Conservation (phyloP, 2,113 vertebrate species). For the Fregata magnificens region DNA sequence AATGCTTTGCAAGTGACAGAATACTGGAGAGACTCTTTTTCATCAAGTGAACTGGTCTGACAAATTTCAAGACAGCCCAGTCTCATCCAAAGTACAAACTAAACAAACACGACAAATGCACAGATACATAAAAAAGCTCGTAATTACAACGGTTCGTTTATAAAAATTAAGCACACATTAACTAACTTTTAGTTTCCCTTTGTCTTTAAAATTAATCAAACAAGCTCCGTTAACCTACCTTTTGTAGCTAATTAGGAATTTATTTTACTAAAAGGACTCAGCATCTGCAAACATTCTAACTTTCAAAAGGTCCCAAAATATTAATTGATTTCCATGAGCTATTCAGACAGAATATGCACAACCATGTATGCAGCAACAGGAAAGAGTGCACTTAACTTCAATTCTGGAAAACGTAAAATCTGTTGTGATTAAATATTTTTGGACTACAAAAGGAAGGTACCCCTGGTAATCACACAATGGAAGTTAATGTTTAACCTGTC, state of each 20-base stretch:
- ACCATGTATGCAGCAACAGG: not conserved
- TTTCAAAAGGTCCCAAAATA: not conserved
- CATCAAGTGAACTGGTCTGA: not conserved
- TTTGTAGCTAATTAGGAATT: not conserved
- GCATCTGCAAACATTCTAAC: not conserved
- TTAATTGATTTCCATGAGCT: not conserved
- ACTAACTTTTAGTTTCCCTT: not conserved
- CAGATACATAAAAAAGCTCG: not conserved
- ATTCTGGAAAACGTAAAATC: not conserved
- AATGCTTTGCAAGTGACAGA: not conserved
- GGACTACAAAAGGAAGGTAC: not conserved
- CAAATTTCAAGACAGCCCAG: not conserved
- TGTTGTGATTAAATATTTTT: not conserved
- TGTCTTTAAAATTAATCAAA: not conserved
- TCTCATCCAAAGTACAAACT: not conserved
- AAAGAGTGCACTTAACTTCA: not conserved
- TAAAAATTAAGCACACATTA: not conserved
- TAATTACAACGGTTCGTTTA: fast-evolving
- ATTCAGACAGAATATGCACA: not conserved
- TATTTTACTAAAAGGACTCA: not conserved
- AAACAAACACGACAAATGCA: not conserved
- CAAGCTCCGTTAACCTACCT: not conserved
- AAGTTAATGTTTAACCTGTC: not conserved
- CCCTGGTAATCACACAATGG: not conserved
- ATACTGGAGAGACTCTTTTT: not conserved